Evolutionary conservation across 2,888 invertebrate genomes (phyloP).

Genomic region (Teleiodes luculella): DNA sequence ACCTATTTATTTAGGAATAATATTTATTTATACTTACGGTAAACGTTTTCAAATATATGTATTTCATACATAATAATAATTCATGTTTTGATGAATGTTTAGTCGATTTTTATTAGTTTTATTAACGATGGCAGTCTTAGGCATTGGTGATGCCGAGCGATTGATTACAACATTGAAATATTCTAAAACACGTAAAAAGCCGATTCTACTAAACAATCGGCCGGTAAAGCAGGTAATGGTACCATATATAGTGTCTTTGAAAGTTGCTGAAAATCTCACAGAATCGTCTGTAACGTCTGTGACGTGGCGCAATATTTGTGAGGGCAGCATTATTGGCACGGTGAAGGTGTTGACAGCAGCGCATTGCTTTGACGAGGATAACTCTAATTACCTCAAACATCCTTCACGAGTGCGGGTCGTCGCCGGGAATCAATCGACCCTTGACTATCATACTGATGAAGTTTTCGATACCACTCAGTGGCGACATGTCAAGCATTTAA

Average conservation of each 20-base stretch:
- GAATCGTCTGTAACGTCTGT: no score
- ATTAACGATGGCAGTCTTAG: no score
- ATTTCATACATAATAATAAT: no score
- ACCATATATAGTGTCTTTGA: constrained; percentile 55
- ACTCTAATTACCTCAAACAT: constrained; percentile 36
- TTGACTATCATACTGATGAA: not conserved
- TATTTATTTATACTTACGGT: no score
- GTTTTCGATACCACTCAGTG: constrained; percentile 26
- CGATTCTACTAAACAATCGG: constrained; percentile 44
- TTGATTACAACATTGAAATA: constrained; percentile 51
- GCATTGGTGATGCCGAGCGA: no score
- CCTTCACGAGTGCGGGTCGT: constrained; percentile 37
- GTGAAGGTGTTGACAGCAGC: constrained; percentile 50
- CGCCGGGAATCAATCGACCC: constrained; percentile 38
- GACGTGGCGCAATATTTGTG: constrained; percentile 54
- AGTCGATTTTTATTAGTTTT: no score
- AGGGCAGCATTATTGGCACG: constrained; percentile 50
- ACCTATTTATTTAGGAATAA: no score
- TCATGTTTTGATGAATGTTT: no score
- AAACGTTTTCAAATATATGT: no score
- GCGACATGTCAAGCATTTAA: constrained; percentile 28
- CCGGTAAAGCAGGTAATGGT: constrained; percentile 36
- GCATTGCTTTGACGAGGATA: constrained; percentile 55
- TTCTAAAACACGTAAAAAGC: constrained; percentile 36
- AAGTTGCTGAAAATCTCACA: no score